Base-by-base conservation (phyloP, 2,888 invertebrate species). In the Drosophila ustulata region DNA sequence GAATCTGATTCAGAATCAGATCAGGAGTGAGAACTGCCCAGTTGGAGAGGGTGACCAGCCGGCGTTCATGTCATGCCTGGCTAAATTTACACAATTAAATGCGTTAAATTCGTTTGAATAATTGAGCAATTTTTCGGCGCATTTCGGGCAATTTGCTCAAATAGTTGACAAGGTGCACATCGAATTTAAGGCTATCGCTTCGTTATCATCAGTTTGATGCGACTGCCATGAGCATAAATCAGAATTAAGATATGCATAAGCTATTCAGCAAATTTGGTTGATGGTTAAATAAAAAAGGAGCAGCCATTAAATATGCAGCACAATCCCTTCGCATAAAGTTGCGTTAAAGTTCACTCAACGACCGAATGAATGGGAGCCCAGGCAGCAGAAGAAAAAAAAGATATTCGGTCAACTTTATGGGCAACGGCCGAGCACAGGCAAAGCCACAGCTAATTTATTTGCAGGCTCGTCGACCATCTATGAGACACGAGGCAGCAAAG, bases 51-150 rank as follows among this genome's bases (percentile, higher is more conserved):
- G 43, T 59, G 75, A 61, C 75, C 74, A 75, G 63, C 46, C 63
- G 67, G 71, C 74, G 78, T 74, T 59, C 66, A 82, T 75, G 78
- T 79, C 71, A 89, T 80, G 90, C 88, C 87, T 88, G 84, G 82
- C 75, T 89, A 84, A 81, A 67, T 87, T 83, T 86, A 76, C 78
- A 91, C 89, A 90, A 91, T 91, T 88, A 90, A 88, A 88, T 85
- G 80, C 80, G 80, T 78, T 82, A 89, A 86, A 86, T 86, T 86
- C 85, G 88, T 87, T 89, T 87, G 82, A 87, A 87, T 86, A 89
- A 86, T 86, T 86, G 85, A 78, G 74, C 87, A 89, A 85, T 86
- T 86, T 89, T 87, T 88, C 66, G 71, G 68, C 51, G 23, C 13
- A 46, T 63, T 75, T 68, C 58, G 34, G 23, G 25, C 57, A 18